A percentile compares a stretch with the other conserved stretches of the same genome.
phyloP scores from a whole-genome alignment of 2,113 vertebrate genomes.

The Odobenus rosmarus region DNA sequence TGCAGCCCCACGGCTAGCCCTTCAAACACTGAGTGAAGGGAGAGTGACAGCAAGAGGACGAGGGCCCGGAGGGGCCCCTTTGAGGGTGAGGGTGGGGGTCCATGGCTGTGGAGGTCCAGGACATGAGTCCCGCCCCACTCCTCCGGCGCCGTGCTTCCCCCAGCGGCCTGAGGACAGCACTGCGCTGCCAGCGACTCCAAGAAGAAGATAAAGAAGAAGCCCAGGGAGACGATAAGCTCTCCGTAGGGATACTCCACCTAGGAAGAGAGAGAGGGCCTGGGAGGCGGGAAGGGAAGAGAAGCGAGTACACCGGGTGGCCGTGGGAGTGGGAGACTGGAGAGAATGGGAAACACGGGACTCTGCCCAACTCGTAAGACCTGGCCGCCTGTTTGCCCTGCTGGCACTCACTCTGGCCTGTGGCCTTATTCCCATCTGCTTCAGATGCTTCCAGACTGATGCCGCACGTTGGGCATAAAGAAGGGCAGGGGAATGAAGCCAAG shows the following conservation, averaged over 20 bases:
- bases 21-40: slow-evolving; percentile 93
- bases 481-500: not conserved
- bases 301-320: not conserved
- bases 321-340: not conserved
- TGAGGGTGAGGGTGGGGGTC: slow-evolving; percentile 62
- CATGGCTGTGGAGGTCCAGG: slow-evolving; percentile 65
- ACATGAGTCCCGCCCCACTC: not conserved
- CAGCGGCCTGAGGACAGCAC: slow-evolving; percentile 71
- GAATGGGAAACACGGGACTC: not conserved
- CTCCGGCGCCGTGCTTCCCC: not conserved
- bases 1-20: slow-evolving; percentile 94
- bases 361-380: slow-evolving; percentile 57
- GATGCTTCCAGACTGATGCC: slow-evolving; percentile 78
- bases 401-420: slow-evolving; percentile 75
- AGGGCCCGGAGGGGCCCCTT: slow-evolving; percentile 91
- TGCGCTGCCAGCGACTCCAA: slow-evolving; percentile 90
- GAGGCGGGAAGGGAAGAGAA: not conserved
- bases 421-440: slow-evolving; percentile 76
- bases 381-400: slow-evolving; percentile 74
- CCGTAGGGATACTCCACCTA: slow-evolving; percentile 86
- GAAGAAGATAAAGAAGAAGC: slow-evolving; percentile 92
- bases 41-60: slow-evolving; percentile 92
- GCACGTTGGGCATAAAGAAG: not conserved
- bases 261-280: slow-evolving; percentile 29
- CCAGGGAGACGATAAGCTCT: slow-evolving; percentile 91